Evolutionary conservation across 2,888 invertebrate species (phyloP).

Genomic region (Aplocera efformata): DNA sequence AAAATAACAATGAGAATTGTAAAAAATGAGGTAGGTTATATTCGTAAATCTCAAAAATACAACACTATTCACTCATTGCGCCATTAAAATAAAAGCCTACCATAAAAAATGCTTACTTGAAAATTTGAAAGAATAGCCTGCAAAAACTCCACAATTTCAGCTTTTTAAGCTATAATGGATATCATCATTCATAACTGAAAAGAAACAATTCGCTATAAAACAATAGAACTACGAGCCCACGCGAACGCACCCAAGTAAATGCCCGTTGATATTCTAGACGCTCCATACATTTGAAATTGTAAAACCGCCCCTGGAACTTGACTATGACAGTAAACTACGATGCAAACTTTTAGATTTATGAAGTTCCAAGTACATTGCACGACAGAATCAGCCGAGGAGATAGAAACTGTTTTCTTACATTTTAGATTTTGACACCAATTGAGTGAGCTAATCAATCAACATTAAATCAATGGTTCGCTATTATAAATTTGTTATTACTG

Average conservation of each 20-base stretch:
- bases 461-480: no score
- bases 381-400: conserved; percentile 2
- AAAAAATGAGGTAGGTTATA: no score
- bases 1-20: no score
- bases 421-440: no score
- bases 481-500: no score
- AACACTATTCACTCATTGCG: no score
- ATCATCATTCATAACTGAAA: conserved; percentile 22
- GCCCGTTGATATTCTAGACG: conserved; percentile 37
- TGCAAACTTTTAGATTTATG: conserved; percentile 63
- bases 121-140: not conserved
- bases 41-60: no score
- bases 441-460: no score
- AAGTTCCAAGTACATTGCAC: conserved; percentile 34
- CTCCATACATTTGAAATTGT: conserved; percentile 45
- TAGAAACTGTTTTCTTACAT: not conserved
- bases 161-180: conserved; percentile 6
- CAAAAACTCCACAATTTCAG: conserved; percentile 1
- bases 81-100: not conserved
- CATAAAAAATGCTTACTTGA: not conserved
- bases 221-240: conserved; percentile 37
- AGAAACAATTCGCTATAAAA: conserved; percentile 36
- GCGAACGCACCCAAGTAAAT: conserved; percentile 30
- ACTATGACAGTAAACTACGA: conserved; percentile 53
- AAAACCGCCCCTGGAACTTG: conserved; percentile 48